Conservation (phyloP, 2,113 vertebrate genomes). For the Panthera tigris region DNA sequence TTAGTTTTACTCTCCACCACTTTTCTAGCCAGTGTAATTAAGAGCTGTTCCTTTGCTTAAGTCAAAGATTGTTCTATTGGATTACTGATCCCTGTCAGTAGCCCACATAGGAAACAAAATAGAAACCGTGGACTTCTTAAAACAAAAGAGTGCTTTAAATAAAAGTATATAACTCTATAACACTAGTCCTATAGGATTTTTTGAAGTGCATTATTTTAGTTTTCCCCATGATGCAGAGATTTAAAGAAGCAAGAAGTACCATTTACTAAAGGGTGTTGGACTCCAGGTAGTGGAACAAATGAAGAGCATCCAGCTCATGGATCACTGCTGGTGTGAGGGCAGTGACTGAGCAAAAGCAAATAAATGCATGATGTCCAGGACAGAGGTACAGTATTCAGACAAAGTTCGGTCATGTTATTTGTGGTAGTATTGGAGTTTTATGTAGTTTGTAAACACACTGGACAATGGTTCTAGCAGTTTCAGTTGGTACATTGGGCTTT, state of each 20-base stretch:
- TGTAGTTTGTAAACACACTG: background rate
- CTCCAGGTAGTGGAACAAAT: background rate
- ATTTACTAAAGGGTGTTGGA: background rate
- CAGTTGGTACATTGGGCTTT: background rate
- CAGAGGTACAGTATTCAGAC: background rate
- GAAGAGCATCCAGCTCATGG: slow-evolving; percentile 16
- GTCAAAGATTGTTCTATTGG: background rate
- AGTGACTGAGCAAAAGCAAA: slow-evolving; percentile 9
- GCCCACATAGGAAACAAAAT: background rate
- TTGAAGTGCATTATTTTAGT: background rate
- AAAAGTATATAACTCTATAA: background rate
- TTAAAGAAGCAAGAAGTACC: background rate
- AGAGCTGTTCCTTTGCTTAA: background rate
- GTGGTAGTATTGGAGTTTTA: background rate
- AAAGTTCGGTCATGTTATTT: background rate
- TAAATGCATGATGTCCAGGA: background rate
- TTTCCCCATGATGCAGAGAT: background rate
- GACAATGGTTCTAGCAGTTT: background rate
- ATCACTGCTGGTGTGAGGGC: background rate
- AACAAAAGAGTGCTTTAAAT: background rate
- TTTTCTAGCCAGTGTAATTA: background rate
- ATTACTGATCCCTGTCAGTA: background rate
- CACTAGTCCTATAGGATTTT: background rate
- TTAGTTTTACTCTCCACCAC: background rate
- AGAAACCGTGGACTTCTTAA: background rate